Evolutionary conservation across 1,140 invertebrate genomes (phyloP).

Genomic region (Drosophila miranda): DNA sequence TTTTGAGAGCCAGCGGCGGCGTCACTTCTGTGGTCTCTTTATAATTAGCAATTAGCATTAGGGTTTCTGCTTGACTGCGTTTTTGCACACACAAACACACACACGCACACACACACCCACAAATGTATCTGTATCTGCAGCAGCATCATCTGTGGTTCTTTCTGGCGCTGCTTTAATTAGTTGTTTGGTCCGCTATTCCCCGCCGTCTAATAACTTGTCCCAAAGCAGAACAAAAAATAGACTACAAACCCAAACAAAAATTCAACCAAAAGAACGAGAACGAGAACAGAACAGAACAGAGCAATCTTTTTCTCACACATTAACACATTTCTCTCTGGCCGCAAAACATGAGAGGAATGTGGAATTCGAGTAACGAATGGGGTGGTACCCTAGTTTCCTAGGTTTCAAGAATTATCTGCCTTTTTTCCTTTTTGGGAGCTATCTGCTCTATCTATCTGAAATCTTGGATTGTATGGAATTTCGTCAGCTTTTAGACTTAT

Average conservation of each 20-base stretch:
- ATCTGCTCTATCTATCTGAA: no score
- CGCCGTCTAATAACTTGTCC: slow-evolving; percentile 45
- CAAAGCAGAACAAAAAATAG: slow-evolving; percentile 25
- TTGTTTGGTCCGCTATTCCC: slow-evolving; percentile 62
- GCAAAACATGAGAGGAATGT: not conserved
- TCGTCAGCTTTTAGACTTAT: no score
- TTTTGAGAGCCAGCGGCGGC: slow-evolving; percentile 1
- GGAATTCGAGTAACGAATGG: not conserved
- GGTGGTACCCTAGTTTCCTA: not conserved
- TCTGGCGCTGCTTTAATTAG: slow-evolving; percentile 70
- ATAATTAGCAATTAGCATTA: slow-evolving; percentile 75
- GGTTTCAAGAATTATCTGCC: no score
- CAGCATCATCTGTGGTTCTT: slow-evolving; percentile 40
- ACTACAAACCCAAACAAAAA: slow-evolving; percentile 38
- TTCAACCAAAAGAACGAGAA: slow-evolving; percentile 4
- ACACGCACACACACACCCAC: slow-evolving; percentile 1
- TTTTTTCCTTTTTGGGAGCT: no score
- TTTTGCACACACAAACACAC: slow-evolving; percentile 36
- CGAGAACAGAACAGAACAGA: slow-evolving; percentile 24
- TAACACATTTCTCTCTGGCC: slow-evolving; percentile 66
- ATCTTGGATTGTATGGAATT: no score
- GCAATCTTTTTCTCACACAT: slow-evolving; percentile 68
- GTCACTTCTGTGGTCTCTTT: slow-evolving; percentile 52
- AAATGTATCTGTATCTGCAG: slow-evolving; percentile 30
- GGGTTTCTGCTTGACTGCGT: slow-evolving; percentile 73